A percentile compares a stretch with the other conserved stretches of the same genome.
phyloP scores from a whole-genome alignment of 2,797 vertebrate species.

The Tapera naevia region DNA sequence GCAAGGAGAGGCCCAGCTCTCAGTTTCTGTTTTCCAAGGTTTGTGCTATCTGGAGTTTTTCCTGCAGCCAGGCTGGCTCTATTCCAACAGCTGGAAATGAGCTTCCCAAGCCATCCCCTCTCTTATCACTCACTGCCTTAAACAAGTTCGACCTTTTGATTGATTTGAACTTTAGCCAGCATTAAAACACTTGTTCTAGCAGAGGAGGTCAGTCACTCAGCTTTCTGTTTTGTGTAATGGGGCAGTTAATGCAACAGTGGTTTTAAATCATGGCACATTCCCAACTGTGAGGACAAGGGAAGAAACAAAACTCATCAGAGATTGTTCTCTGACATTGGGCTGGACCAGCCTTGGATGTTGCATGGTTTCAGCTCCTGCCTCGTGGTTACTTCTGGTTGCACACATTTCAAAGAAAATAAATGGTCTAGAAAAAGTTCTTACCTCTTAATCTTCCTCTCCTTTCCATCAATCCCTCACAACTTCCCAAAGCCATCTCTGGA shows the following conservation, averaged over 20 bases:
- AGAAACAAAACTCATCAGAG: background rate
- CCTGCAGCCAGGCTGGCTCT: conserved; percentile 2
- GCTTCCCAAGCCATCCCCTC: background rate
- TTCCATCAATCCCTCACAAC: background rate
- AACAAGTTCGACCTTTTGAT: conserved; percentile 46
- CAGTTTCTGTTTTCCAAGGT: background rate
- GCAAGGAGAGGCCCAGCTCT: background rate
- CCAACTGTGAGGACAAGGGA: background rate
- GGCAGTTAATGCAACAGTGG: background rate
- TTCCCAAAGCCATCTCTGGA: background rate
- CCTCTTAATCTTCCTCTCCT: background rate
- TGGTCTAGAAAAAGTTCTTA: background rate
- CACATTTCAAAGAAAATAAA: background rate
- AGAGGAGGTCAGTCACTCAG: background rate
- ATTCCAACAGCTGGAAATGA: background rate
- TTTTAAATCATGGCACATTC: conserved; percentile 18
- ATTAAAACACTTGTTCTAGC: conserved; percentile 11
- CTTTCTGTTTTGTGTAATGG: background rate
- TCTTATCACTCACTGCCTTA: conserved; percentile 20
- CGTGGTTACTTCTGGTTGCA: background rate
- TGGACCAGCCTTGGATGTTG: background rate
- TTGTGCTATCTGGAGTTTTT: background rate
- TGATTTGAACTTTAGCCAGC: conserved; percentile 26
- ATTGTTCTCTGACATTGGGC: background rate
- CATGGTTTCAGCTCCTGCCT: background rate